Percentiles rank a stretch among this genome's conserved stretches.
These are phyloP conservation scores for Tiliqua scincoides DNA, from an alignment of 2,113 vertebrate species.

Conservation along the genomic window DNA sequence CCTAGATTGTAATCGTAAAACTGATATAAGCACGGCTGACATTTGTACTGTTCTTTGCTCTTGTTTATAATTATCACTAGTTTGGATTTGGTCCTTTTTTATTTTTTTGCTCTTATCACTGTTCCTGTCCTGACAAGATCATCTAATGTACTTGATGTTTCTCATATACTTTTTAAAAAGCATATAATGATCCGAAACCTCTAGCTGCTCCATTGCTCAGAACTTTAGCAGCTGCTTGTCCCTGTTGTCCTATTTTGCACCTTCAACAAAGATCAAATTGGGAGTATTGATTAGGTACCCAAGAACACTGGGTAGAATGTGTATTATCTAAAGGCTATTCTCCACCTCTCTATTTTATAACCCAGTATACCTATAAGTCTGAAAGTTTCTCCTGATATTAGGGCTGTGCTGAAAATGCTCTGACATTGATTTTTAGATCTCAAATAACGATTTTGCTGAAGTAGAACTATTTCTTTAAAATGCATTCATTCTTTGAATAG, in stretches of 20 bases:
- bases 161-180: constrained; percentile 5
- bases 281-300: not conserved
- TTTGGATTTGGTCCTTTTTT: constrained; percentile 48
- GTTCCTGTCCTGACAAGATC: constrained; percentile 31
- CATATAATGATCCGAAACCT: no score
- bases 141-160: constrained; percentile 31
- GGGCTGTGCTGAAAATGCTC: no score
- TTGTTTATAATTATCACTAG: constrained; percentile 55
- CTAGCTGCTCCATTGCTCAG: constrained; percentile 3
- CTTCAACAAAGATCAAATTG: constrained; percentile 45
- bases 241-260: constrained; percentile 35
- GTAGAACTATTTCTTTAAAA: no score
- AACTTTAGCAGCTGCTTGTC: constrained; percentile 36
- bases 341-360: not conserved
- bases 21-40: constrained; percentile 59
- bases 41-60: constrained; percentile 41
- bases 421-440: no score
- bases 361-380: not conserved
- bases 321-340: not conserved
- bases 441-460: no score
- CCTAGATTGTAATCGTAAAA: constrained; percentile 56
- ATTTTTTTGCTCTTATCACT: constrained; percentile 63
- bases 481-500: no score
- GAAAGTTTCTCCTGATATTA: not conserved
- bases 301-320: not conserved